Evolutionary conservation across 1,140 invertebrate genomes (phyloP).

Genomic region (Bathynomus jamesi): DNA sequence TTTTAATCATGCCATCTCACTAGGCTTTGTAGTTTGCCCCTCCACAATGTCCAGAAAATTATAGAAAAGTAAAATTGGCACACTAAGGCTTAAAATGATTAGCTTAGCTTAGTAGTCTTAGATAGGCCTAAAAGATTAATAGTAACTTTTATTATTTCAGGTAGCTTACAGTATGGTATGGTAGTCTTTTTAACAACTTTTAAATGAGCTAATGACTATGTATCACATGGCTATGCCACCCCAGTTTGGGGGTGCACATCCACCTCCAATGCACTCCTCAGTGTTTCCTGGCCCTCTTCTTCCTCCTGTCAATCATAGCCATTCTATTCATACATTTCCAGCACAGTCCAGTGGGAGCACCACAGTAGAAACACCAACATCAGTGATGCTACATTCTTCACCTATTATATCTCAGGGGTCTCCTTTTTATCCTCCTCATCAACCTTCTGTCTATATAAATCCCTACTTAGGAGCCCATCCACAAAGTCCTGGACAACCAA

Average conservation of each 20-base stretch:
- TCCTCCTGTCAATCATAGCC: conserved; percentile 18
- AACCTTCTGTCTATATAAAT: conserved; percentile 29
- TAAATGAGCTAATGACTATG: conserved; percentile 32
- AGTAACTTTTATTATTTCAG: too few relatives aligned
- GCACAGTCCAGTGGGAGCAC: conserved; percentile 2
- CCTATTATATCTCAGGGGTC: conserved; percentile 28
- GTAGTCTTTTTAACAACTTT: neutral
- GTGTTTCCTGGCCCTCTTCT: conserved; percentile 24
- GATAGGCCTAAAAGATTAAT: too few relatives aligned
- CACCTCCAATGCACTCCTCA: conserved; percentile 26
- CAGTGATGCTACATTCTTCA: conserved; percentile 20
- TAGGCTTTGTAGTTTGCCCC: too few relatives aligned
- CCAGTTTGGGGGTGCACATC: conserved; percentile 32
- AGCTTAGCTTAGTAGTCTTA: too few relatives aligned
- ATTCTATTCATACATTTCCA: conserved; percentile 1
- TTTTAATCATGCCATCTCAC: too few relatives aligned
- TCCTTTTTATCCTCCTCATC: conserved; percentile 14
- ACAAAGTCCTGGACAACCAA: neutral
- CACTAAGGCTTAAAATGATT: too few relatives aligned
- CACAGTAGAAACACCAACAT: conserved; percentile 7
- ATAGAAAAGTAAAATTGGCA: too few relatives aligned
- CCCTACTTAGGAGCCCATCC: conserved; percentile 19
- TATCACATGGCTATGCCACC: conserved; percentile 35
- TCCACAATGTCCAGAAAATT: too few relatives aligned
- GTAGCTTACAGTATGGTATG: too few relatives aligned